Conservation (phyloP, 2,888 invertebrate species). For the Erebia ligea region DNA sequence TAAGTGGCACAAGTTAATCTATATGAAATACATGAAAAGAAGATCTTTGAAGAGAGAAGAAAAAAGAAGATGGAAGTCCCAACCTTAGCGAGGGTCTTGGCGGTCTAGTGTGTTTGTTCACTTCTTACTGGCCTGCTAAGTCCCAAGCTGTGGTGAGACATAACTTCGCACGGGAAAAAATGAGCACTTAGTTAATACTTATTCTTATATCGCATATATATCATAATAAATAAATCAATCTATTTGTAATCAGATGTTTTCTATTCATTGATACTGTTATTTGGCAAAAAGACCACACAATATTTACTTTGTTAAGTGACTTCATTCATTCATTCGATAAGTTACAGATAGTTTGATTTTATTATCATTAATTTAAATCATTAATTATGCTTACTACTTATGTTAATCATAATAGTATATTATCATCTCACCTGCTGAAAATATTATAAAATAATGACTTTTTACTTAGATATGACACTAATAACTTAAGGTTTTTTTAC, state of each 20-base stretch:
- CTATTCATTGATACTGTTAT: too few species aligned
- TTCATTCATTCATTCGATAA: too few species aligned
- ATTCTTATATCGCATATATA: background rate
- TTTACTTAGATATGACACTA: too few species aligned
- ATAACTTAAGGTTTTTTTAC: too few species aligned
- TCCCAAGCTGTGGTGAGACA: conserved; percentile 86
- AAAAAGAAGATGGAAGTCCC: conserved; percentile 25
- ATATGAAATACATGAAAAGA: background rate
- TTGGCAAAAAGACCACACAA: too few species aligned
- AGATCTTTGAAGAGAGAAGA: background rate
- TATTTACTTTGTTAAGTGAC: too few species aligned
- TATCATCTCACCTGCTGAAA: background rate
- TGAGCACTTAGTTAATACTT: background rate
- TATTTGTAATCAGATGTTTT: too few species aligned
- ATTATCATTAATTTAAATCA: too few species aligned
- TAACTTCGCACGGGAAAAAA: conserved; percentile 37
- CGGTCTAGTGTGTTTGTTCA: conserved; percentile 84
- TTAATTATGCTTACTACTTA: too few species aligned
- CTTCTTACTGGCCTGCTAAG: conserved; percentile 93
- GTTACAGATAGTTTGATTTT: too few species aligned
- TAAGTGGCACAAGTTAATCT: too few species aligned
- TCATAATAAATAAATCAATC: too few species aligned
- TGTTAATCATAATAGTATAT: background rate
- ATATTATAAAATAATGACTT: background rate
- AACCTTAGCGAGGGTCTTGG: conserved; percentile 86